phyloP scores from a whole-genome alignment of 2,888 invertebrate genomes.

The Osmoderma eremita region DNA sequence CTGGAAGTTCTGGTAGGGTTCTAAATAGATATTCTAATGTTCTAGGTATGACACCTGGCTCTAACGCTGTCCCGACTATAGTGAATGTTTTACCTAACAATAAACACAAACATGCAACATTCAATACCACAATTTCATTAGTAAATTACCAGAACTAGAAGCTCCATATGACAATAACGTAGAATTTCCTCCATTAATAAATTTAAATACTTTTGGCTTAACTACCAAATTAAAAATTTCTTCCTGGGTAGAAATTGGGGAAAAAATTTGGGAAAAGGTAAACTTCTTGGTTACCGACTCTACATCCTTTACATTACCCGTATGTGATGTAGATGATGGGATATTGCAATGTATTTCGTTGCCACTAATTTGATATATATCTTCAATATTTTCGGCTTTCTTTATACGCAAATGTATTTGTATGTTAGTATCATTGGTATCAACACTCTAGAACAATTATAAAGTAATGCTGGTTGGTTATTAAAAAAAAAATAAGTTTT shows the following conservation, averaged over 20 bases:
- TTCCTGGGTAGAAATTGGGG: slow-evolving; percentile 50
- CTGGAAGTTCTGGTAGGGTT: slow-evolving; percentile 54
- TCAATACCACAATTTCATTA: background rate
- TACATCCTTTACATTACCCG: slow-evolving; percentile 30
- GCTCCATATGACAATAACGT: slow-evolving; percentile 89
- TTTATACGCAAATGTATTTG: slow-evolving; percentile 44
- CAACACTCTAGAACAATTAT: background rate
- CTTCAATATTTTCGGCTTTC: slow-evolving; percentile 21
- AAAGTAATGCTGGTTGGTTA: background rate
- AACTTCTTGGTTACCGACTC: slow-evolving; percentile 44
- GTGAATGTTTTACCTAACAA: slow-evolving; percentile 59
- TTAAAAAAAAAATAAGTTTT: background rate
- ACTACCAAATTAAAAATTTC: slow-evolving; percentile 56
- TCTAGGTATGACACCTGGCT: slow-evolving; percentile 74
- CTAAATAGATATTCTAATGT: slow-evolving; percentile 67
- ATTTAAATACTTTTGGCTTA: slow-evolving; percentile 54
- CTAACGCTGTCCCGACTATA: slow-evolving; percentile 65
- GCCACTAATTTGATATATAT: slow-evolving; percentile 38
- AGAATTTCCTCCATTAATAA: slow-evolving; percentile 73
- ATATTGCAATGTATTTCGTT: slow-evolving; percentile 39
- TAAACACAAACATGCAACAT: slow-evolving; percentile 16
- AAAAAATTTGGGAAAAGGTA: slow-evolving; percentile 57
- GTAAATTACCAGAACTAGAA: slow-evolving; percentile 83
- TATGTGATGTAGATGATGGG: slow-evolving; percentile 29
- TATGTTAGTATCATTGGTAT: slow-evolving; percentile 12